phyloP scores from a whole-genome alignment of 2,797 vertebrate species.

The Avahi laniger region DNA sequence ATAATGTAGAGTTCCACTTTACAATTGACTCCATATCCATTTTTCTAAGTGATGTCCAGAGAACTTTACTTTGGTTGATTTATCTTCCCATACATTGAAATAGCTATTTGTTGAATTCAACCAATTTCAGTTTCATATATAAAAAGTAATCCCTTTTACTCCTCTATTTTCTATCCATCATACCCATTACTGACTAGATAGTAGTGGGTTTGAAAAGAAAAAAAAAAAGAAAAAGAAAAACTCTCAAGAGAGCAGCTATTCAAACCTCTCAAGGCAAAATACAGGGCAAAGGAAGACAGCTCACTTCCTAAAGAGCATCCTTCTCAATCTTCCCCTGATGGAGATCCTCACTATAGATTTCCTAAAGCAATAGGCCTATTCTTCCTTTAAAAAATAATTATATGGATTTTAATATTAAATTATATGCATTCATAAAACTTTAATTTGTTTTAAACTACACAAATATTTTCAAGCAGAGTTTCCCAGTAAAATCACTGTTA shows the following conservation, averaged over 20 bases:
- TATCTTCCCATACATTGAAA: conserved; percentile 50
- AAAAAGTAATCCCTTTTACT: conserved; percentile 22
- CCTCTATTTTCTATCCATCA: conserved; percentile 56
- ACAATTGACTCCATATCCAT: conserved; percentile 39
- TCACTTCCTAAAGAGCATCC: not conserved
- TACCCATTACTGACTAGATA: conserved; percentile 30
- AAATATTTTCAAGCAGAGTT: conserved; percentile 1
- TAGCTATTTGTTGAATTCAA: conserved; percentile 58
- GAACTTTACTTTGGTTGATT: conserved; percentile 26
- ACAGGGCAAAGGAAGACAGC: not conserved
- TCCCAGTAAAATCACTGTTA: not conserved
- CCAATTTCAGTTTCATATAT: conserved; percentile 58
- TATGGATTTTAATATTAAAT: not conserved
- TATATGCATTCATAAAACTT: not conserved
- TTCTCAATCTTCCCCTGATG: not conserved
- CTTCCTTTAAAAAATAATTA: not conserved
- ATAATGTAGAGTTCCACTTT: conserved; percentile 17
- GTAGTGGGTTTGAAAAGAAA: not conserved
- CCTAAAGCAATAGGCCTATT: not conserved
- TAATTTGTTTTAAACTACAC: conserved; percentile 7
- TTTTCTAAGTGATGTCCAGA: conserved; percentile 49
- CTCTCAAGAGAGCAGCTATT: conserved; percentile 27
- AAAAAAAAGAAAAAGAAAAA: not conserved
- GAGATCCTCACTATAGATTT: not conserved
- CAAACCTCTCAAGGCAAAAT: not conserved